Percentiles rank a stretch among this genome's conserved stretches.
Evolutionary conservation across 1,140 invertebrate genomes (phyloP).

Genomic region (Heliothis subflexa): DNA sequence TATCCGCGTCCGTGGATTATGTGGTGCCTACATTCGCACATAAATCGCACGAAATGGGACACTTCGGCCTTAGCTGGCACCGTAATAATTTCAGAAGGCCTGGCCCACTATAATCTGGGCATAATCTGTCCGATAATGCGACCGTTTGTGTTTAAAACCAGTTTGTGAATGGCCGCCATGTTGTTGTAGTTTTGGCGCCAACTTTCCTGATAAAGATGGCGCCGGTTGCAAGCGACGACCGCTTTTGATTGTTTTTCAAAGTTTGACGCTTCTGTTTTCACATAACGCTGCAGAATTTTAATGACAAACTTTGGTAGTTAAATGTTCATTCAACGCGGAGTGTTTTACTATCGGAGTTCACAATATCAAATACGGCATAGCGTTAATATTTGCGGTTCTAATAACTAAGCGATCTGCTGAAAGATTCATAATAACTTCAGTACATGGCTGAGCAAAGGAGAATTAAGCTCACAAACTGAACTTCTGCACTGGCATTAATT

Average conservation of each 20-base stretch:
- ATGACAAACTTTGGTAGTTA: constrained; percentile 38
- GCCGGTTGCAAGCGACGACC: constrained; percentile 51
- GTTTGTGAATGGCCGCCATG: constrained; percentile 66
- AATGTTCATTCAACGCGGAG: constrained; percentile 1
- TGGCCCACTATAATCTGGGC: constrained; percentile 82
- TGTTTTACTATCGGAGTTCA: constrained; percentile 8
- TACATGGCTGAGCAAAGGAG: not conserved
- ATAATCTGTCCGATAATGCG: constrained; percentile 83
- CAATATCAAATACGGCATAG: not conserved
- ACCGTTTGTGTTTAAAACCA: constrained; percentile 80
- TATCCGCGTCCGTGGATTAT: constrained; percentile 72
- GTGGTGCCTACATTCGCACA: constrained; percentile 79
- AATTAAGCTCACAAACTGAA: not conserved
- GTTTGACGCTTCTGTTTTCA: constrained; percentile 43
- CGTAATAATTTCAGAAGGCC: constrained; percentile 80
- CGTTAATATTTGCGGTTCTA: not conserved
- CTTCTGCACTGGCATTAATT: not conserved
- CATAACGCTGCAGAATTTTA: constrained; percentile 29
- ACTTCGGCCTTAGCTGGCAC: constrained; percentile 78
- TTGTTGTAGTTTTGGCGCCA: constrained; percentile 73
- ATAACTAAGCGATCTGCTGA: not conserved
- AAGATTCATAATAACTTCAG: too few species aligned
- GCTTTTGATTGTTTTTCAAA: constrained; percentile 47
- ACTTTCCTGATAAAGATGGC: constrained; percentile 76
- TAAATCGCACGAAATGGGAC: constrained; percentile 84